These are phyloP conservation scores for Polydrusus cervinus DNA, from an alignment of 2,888 invertebrate species.

Conservation along the genomic window DNA sequence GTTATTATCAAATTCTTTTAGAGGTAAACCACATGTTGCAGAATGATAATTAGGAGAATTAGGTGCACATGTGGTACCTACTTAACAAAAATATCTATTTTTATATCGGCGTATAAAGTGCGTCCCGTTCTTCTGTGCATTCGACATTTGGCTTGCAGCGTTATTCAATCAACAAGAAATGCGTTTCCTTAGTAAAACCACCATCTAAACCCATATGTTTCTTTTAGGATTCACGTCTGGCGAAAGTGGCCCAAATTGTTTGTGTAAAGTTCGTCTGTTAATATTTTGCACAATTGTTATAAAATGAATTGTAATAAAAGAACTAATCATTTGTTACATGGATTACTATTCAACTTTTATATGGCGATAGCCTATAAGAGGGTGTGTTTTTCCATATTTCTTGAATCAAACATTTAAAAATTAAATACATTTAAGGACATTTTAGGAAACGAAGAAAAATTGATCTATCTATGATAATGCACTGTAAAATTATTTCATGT, in stretches of 20 bases:
- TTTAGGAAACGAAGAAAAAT: too few species aligned
- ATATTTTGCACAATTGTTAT: not conserved
- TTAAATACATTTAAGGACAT: too few species aligned
- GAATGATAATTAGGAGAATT: constrained; percentile 68
- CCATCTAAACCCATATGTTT: constrained; percentile 53
- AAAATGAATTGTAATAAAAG: too few species aligned
- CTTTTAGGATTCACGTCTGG: constrained; percentile 32
- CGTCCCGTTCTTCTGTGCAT: constrained; percentile 61
- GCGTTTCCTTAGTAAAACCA: constrained; percentile 64
- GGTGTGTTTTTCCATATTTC: too few species aligned
- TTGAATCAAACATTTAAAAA: too few species aligned
- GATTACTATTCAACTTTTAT: too few species aligned
- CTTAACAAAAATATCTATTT: constrained; percentile 68
- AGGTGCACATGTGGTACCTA: constrained; percentile 68
- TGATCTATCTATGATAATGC: too few species aligned
- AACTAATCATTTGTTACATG: too few species aligned
- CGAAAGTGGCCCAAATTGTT: constrained; percentile 36
- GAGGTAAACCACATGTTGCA: constrained; percentile 64
- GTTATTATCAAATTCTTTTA: constrained; percentile 45
- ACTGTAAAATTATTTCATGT: too few species aligned
- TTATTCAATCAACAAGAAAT: constrained; percentile 60
- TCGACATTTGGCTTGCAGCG: constrained; percentile 69
- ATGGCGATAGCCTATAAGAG: too few species aligned
- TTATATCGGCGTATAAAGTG: constrained; percentile 63
- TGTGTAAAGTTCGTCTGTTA: not conserved